These are phyloP conservation scores for Panulirus ornatus DNA, from an alignment of 1,140 invertebrate species.

Conservation along the genomic window DNA sequence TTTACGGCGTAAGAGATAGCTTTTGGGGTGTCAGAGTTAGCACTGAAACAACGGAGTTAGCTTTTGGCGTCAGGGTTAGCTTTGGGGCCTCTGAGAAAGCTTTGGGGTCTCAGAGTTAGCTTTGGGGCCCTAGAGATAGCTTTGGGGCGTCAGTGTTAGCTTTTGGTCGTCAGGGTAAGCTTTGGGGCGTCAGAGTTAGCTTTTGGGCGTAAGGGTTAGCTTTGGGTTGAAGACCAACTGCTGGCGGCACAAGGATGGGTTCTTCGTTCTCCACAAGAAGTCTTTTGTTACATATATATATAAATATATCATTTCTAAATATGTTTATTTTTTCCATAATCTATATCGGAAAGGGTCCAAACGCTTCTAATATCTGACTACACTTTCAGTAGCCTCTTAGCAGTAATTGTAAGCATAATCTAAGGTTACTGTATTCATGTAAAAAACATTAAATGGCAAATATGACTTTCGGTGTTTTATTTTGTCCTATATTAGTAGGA, in stretches of 20 bases:
- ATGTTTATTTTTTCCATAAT: not conserved
- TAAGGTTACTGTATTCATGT: constrained; percentile 12
- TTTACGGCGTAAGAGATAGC: no score
- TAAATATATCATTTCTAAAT: not conserved
- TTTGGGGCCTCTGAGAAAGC: no score
- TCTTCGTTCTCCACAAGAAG: not conserved
- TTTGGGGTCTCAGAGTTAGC: no score
- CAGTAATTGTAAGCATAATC: not conserved
- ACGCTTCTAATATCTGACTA: constrained; percentile 13
- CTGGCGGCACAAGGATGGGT: not conserved
- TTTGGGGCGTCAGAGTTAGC: no score
- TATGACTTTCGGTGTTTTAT: not conserved
- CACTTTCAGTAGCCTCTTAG: not conserved
- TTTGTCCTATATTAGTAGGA: not conserved
- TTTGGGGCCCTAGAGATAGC: no score
- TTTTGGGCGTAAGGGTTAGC: no score
- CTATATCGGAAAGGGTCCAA: constrained; percentile 13
- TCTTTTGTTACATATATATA: not conserved
- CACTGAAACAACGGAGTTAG: no score
- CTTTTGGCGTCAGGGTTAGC: no score
- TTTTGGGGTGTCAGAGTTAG: no score
- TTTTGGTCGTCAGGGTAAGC: no score
- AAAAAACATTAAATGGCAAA: constrained; percentile 18
- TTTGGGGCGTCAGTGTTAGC: no score
- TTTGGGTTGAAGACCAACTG: no score